Evolutionary conservation across 2,113 vertebrate genomes (phyloP).

Genomic region (Xiphophorus hellerii): DNA sequence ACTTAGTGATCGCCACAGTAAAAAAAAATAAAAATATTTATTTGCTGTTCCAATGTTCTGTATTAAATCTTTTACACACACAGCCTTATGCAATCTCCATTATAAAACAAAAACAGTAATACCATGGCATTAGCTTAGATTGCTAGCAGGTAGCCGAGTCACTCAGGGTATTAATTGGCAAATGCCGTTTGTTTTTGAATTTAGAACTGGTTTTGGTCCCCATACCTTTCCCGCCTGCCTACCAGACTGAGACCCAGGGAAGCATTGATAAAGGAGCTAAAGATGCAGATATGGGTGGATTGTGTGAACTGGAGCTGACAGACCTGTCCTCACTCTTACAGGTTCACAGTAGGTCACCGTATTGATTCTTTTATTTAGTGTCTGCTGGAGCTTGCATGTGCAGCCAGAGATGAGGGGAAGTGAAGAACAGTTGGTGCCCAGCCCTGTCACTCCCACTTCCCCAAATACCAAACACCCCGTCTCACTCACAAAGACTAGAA

Average conservation of each 20-base stretch:
- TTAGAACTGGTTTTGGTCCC: background rate
- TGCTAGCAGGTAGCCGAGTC: too few species aligned
- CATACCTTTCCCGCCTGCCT: too few species aligned
- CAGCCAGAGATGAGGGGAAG: slow-evolving; percentile 52
- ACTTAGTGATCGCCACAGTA: too few species aligned
- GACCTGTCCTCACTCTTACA: slow-evolving; percentile 23
- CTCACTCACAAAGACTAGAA: slow-evolving; percentile 36
- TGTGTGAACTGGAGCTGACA: slow-evolving; percentile 37
- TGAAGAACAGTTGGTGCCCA: slow-evolving; percentile 56
- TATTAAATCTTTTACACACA: too few species aligned
- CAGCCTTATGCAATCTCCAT: too few species aligned
- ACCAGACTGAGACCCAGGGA: too few species aligned
- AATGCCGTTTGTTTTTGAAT: too few species aligned
- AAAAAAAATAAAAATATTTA: too few species aligned
- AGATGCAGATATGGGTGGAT: slow-evolving; percentile 10
- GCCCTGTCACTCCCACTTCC: slow-evolving; percentile 65
- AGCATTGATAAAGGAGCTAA: background rate
- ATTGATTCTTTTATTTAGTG: slow-evolving; percentile 54
- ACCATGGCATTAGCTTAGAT: too few species aligned
- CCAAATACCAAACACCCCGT: slow-evolving; percentile 51
- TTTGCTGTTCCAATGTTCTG: too few species aligned
- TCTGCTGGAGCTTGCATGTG: slow-evolving; percentile 59
- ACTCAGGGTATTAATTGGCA: too few species aligned
- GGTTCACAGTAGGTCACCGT: slow-evolving; percentile 48
- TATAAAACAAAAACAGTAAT: too few species aligned